Base-by-base conservation (phyloP, 2,888 invertebrate species). In the Sarcophaga variegata region DNA sequence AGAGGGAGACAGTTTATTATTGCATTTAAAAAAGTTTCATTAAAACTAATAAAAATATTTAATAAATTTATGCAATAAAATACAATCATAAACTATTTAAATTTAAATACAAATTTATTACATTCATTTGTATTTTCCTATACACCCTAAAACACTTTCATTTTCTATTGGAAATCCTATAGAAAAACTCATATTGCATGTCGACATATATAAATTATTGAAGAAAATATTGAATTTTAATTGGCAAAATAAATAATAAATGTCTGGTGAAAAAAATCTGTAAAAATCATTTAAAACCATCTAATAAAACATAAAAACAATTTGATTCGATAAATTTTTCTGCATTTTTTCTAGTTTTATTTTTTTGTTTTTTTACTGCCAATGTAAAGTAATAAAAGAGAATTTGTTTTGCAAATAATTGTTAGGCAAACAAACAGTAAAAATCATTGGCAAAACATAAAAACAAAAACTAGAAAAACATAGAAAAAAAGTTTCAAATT, bases 211-310 rank as follows among this genome's bases (percentile, higher is more conserved):
- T 37, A 70, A 69, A 67, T 74, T 74, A 60, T 72, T 74, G 54
- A 37, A 20, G n/a, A 25, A 81, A 81, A 81, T 81, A 70, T 76
- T 76, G 81, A 76, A 76, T 70, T 70, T 81, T 81, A 76, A 76
- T 81, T 81, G 81, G 54, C 37, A 81, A 75, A 54, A 75, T 75
- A 67, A 49, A 47, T 59, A 79, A 69, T 69, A 75, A 81, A 81
- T 67, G 62, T 25, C 63, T 37, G 6, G 6, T 6, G 6, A 60
- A n/a, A 62, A 67, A 75, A 81, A 20, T 74, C n/a, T 76, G 22
- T 25, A 37, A 63, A 75, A 75, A 69, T 69, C 27, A 75, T 69
- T 81, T 69, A 75, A 70, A 63, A 37, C 14, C 25, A 37, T 63
- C 75, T 54, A 37, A 63, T 62, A 22, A 47, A 75, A 60, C 60